Evolutionary conservation across 2,797 vertebrate genomes (phyloP).

Genomic region (Girardinus metallicus): DNA sequence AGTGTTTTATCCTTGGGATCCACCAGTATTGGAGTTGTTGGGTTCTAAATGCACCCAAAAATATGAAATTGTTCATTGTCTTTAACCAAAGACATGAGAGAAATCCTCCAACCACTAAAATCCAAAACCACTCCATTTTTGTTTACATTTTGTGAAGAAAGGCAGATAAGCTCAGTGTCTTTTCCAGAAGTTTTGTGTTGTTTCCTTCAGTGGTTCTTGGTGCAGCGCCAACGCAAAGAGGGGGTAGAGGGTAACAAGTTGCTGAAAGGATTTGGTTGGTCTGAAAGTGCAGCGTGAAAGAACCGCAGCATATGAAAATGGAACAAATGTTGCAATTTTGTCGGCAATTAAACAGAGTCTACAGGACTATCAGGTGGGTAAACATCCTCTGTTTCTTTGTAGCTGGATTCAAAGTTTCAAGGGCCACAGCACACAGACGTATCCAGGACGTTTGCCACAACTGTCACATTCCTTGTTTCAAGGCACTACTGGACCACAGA

Average conservation of each 20-base stretch:
- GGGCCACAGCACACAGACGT: not conserved
- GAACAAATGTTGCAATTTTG: not conserved
- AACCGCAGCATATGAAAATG: not conserved
- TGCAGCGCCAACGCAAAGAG: not conserved
- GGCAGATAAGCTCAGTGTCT: not conserved
- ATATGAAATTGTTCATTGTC: not conserved
- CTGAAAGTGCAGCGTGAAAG: not conserved
- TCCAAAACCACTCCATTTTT: not conserved
- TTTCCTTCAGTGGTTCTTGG: not conserved
- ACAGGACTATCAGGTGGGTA: not conserved
- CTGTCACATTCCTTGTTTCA: not conserved
- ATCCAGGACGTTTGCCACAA: not conserved
- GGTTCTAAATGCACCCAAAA: not conserved
- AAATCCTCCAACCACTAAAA: not conserved
- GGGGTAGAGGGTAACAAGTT: not conserved
- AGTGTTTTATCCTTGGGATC: not conserved
- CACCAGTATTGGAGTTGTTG: not conserved
- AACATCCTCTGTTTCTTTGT: not conserved
- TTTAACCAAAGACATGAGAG: not conserved
- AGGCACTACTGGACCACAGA: not conserved
- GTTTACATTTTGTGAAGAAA: not conserved
- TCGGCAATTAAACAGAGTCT: not conserved
- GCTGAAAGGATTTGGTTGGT: not conserved
- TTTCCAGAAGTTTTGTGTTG: not conserved
- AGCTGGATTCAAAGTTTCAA: not conserved